Evolutionary conservation across 1,140 invertebrate genomes (phyloP).

Genomic region (Riptortus pedestris): DNA sequence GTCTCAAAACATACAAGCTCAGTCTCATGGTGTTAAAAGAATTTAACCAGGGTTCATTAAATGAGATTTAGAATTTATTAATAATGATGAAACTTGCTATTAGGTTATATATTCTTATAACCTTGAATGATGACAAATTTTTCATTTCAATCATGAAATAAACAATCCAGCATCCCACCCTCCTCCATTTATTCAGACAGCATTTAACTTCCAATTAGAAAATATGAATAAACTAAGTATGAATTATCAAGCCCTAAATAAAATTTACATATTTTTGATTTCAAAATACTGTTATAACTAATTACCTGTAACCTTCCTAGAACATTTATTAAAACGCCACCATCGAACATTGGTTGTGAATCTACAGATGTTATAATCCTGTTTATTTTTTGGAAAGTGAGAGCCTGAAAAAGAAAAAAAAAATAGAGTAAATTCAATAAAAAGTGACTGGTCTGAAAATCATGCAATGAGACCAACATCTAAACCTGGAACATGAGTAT

Average conservation of each 20-base stretch:
- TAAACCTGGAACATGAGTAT: too few species aligned
- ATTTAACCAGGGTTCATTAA: background rate
- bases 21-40: background rate
- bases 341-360: constrained; percentile 90
- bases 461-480: too few species aligned
- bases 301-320: constrained; percentile 82
- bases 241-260: background rate
- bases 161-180: too few species aligned
- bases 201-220: background rate
- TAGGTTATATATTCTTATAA: too few species aligned
- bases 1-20: too few species aligned
- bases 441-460: too few species aligned
- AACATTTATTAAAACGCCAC: constrained; percentile 85
- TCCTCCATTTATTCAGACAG: background rate
- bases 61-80: background rate
- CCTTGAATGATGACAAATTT: too few species aligned
- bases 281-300: too few species aligned
- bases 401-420: constrained; percentile 48
- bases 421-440: constrained; percentile 1
- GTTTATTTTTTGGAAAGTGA: constrained; percentile 86
- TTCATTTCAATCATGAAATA: too few species aligned
- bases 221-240: background rate
- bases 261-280: background rate
- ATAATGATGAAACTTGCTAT: too few species aligned
- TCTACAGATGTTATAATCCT: constrained; percentile 85